phyloP scores from a whole-genome alignment of 2,797 vertebrate genomes.

The Xyrichtys novacula region DNA sequence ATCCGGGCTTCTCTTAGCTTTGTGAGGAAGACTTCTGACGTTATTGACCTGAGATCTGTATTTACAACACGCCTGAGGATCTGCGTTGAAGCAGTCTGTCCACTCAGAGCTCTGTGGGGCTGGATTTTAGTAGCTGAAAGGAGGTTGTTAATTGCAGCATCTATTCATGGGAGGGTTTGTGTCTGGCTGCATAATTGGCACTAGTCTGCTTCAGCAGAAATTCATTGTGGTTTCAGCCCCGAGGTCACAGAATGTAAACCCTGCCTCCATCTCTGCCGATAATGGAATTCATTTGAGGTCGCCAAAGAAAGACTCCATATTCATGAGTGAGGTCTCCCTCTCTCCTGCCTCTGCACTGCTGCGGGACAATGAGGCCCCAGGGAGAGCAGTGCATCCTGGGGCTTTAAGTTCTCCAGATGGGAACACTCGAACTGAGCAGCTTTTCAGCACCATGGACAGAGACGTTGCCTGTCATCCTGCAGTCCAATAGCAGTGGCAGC shows the following conservation, averaged over 20 bases:
- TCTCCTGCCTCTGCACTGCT: slow-evolving; percentile 16
- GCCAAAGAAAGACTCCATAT: slow-evolving; percentile 63
- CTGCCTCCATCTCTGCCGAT: slow-evolving; percentile 41
- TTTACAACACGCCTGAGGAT: slow-evolving; percentile 24
- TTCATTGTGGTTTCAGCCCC: slow-evolving; percentile 28
- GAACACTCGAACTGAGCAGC: slow-evolving; percentile 39
- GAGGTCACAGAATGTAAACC: slow-evolving; percentile 48
- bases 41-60: slow-evolving; percentile 33
- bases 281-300: slow-evolving; percentile 69
- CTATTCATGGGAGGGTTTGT: slow-evolving; percentile 25
- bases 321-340: slow-evolving; percentile 50
- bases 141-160: slow-evolving; percentile 19
- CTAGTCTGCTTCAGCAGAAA: slow-evolving; percentile 29
- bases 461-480: slow-evolving; percentile 22
- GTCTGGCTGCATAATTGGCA: slow-evolving; percentile 36
- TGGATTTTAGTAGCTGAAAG: not conserved
- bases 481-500: slow-evolving; percentile 1
- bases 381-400: slow-evolving; percentile 53
- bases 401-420: slow-evolving; percentile 58
- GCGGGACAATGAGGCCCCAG: slow-evolving; percentile 51
- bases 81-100: slow-evolving; percentile 19
- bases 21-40: slow-evolving; percentile 4
- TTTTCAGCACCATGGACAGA: slow-evolving; percentile 34
- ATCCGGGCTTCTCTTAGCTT: not conserved
- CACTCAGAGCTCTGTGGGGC: slow-evolving; percentile 7